Conservation (phyloP, 2,797 vertebrate species). For the Champsocephalus esox region DNA sequence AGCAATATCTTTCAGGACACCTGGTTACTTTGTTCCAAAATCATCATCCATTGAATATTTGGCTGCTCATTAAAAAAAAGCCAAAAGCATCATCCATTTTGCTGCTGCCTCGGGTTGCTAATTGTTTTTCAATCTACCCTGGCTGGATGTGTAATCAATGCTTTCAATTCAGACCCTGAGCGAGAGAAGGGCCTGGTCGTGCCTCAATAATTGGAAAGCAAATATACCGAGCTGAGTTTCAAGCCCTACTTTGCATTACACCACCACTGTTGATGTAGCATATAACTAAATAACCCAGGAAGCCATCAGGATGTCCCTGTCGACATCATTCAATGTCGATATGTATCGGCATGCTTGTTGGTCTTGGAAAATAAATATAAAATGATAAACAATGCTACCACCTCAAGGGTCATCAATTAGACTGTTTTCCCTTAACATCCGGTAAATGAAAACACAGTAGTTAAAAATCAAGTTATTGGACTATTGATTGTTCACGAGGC, state of each 20-base stretch:
- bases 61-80: conserved; percentile 28
- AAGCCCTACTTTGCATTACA: conserved; percentile 27
- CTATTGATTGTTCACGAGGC: conserved; percentile 33
- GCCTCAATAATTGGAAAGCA: conserved; percentile 59
- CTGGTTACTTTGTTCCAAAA: conserved; percentile 32
- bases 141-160: conserved; percentile 63
- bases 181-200: conserved; percentile 44
- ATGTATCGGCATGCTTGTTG: conserved; percentile 18
- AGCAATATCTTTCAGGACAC: conserved; percentile 21
- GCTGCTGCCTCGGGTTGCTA: conserved; percentile 34
- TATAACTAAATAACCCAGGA: conserved; percentile 21
- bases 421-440: background rate
- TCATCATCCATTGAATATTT: conserved; percentile 3
- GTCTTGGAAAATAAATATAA: background rate
- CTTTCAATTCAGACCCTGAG: conserved; percentile 48
- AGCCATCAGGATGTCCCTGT: conserved; percentile 18
- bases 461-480: conserved; percentile 34
- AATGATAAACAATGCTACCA: background rate
- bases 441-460: background rate
- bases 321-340: background rate
- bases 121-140: conserved; percentile 56
- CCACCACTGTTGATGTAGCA: background rate
- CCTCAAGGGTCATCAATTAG: conserved; percentile 1
- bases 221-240: conserved; percentile 45
- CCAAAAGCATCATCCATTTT: conserved; percentile 46